Base-by-base conservation (phyloP, 1,140 invertebrate genomes). In the Nymphalis io region DNA sequence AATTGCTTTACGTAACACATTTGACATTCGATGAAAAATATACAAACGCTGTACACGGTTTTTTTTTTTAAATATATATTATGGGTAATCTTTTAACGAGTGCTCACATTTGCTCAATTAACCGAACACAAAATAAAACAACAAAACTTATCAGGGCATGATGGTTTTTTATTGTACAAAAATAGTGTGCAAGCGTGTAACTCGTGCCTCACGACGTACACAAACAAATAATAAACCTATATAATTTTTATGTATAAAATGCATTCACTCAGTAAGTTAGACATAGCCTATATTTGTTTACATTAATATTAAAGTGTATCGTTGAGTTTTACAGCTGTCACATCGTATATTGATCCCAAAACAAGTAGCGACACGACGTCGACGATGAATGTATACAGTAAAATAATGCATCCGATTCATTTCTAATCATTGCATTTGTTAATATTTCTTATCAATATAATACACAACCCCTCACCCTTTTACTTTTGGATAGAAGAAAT, bases 101-200 rank as follows among this genome's bases (percentile, higher is more conserved):
- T 18, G 16, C 20, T 57, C 33, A 55, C 18, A 16, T 57, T 1
- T 20, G 59, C 42, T 60, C 51, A 58, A 72, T 68, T 62, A 44
- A 33, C n/a, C 38, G 15, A 62, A 53, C 44, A 59, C 27, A 84
- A 91, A 55, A 90, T 89, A 85, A 91, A 91, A 90, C 87, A 85
- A 78, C 84, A 88, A 74, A 74, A 73, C 73, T 79, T 81, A 80
- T 89, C 79, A 86, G 88, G 87, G 89, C 88, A 89, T 87, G 84
- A 88, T 87, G 84, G 83, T 89, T 89, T 90, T 90, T 91, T 91
- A 91, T 91, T 91, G 83, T 91, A 91, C 84, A 91, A 91, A 91
- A 91, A 91, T 91, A 91, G 83, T 90, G 89, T 91, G 89, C 89
- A 87, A 88, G 87, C 87, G 83, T 89, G 86, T 88, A 87, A 85